A percentile compares a stretch with the other conserved stretches of the same genome.
Conservation (phyloP, 2,113 vertebrate species). For the Hypanus sabinus region DNA sequence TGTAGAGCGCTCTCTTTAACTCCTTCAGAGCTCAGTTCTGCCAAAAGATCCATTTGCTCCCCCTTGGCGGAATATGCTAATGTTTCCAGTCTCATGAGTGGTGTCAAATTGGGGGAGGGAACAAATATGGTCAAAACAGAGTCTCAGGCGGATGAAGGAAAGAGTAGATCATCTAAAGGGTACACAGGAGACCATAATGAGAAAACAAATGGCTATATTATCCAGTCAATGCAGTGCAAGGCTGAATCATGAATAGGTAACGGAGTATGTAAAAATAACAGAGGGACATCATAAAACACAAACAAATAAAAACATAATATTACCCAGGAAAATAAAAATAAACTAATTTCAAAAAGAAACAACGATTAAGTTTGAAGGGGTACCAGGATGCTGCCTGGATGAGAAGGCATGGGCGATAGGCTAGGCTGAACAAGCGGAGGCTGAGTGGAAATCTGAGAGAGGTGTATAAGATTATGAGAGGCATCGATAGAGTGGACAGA, state of each 20-base stretch:
- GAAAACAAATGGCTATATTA: not conserved
- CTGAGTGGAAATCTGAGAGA: no score
- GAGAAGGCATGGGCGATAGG: no score
- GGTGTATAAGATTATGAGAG: no score
- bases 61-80: not conserved
- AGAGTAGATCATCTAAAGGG: not conserved
- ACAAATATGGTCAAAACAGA: not conserved
- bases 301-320: not conserved
- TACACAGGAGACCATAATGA: not conserved
- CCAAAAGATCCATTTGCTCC: not conserved
- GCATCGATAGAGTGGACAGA: no score
- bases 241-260: not conserved
- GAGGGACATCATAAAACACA: not conserved
- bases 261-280: not conserved
- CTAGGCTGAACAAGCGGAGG: no score
- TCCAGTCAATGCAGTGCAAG: not conserved
- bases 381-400: no score
- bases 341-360: not conserved
- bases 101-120: no score
- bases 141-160: not conserved
- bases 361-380: not conserved
- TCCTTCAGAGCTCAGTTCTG: slow-evolving; percentile 55
- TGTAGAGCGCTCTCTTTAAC: slow-evolving; percentile 67
- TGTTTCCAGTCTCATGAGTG: not conserved
- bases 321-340: not conserved